Conservation (phyloP, 2,113 vertebrate genomes). For the Etheostoma spectabile region DNA sequence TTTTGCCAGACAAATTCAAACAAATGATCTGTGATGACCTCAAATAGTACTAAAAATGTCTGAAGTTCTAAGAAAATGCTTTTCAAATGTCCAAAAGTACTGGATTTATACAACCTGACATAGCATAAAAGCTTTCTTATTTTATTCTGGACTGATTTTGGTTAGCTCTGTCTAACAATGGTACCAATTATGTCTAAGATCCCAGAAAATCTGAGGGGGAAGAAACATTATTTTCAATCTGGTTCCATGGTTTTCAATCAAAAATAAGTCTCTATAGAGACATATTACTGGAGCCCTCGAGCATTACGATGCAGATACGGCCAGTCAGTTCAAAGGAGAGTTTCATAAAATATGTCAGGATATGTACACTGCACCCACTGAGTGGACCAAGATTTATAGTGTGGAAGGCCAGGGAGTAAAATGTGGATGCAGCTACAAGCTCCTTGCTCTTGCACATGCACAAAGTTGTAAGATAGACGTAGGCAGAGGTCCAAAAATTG, state of each 20-base stretch:
- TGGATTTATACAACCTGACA: conserved; percentile 37
- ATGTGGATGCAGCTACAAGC: conserved; percentile 21
- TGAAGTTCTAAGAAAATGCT: conserved; percentile 4
- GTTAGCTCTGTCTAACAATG: conserved; percentile 30
- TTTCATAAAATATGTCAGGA: conserved; percentile 51
- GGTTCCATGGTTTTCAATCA: conserved; percentile 51
- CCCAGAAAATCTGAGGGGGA: neutral
- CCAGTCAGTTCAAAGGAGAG: conserved; percentile 42
- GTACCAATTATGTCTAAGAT: conserved; percentile 47
- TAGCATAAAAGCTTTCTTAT: conserved; percentile 43
- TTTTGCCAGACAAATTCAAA: conserved; percentile 12
- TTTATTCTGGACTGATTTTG: conserved; percentile 15
- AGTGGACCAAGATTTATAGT: conserved; percentile 35
- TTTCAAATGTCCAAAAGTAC: conserved; percentile 20
- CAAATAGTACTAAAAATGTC: neutral
- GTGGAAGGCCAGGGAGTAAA: neutral
- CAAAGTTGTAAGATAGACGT: neutral
- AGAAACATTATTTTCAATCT: conserved; percentile 52
- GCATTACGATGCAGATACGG: conserved; percentile 40
- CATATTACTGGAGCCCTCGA: conserved; percentile 10
- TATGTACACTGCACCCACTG: conserved; percentile 6
- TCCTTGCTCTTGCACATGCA: conserved; percentile 1
- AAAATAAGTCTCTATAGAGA: conserved; percentile 36
- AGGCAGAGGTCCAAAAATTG: neutral
- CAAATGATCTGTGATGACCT: conserved; percentile 15